Percentiles rank a stretch among this genome's conserved stretches.
Evolutionary conservation across 2,888 invertebrate genomes (phyloP).

Genomic region (Ochropleura plecta): DNA sequence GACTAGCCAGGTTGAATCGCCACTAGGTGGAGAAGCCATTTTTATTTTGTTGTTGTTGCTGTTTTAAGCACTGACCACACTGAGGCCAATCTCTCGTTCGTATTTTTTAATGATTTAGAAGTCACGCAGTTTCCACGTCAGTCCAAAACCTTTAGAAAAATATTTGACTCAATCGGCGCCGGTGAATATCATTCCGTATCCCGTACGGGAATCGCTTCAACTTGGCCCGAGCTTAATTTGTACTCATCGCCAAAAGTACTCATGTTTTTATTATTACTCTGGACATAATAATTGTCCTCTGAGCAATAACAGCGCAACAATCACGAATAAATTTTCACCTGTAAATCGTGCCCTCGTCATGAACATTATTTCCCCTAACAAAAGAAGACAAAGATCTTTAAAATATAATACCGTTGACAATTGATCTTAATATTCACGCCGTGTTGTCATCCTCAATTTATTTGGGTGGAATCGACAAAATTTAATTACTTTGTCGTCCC

Average conservation of each 20-base stretch:
- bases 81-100: too few relatives aligned
- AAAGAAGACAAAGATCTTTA: conserved; percentile 46
- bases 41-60: too few relatives aligned
- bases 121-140: neutral
- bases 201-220: neutral
- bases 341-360: conserved; percentile 28
- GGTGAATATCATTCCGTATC: neutral
- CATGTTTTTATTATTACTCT: neutral
- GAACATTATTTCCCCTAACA: conserved; percentile 32
- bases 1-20: too few relatives aligned
- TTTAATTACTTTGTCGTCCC: conserved; percentile 69
- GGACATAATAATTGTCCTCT: neutral
- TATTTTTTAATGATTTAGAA: neutral
- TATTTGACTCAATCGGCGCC: neutral
- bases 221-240: neutral
- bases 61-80: neutral
- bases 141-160: neutral
- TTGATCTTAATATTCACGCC: conserved; percentile 66
- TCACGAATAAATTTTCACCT: conserved; percentile 29
- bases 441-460: conserved; percentile 62
- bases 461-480: conserved; percentile 66
- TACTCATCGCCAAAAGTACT: neutral
- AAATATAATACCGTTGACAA: conserved; percentile 60
- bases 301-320: neutral
- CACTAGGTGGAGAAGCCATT: too few relatives aligned